Conservation (phyloP, 2,888 invertebrate species). For the Parnassius orleans region DNA sequence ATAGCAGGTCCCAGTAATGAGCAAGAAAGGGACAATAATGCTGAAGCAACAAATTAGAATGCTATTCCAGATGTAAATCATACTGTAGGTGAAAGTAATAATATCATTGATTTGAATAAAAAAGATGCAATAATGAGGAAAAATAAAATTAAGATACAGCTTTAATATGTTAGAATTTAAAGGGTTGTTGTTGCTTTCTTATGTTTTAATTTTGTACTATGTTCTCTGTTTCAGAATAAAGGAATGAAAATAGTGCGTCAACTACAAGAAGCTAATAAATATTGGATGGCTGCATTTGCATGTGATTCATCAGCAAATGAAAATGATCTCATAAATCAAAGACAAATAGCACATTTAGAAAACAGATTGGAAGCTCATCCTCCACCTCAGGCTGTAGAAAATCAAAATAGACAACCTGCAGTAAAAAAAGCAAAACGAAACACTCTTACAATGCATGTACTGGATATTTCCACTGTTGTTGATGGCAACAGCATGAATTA, state of each 20-base stretch:
- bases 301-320: conserved; percentile 65
- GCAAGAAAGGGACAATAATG: conserved; percentile 36
- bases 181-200: conserved; percentile 7
- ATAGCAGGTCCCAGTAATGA: conserved; percentile 73
- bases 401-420: conserved; percentile 62
- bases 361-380: conserved; percentile 61
- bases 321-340: conserved; percentile 74
- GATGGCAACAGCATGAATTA: conserved; percentile 83
- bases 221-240: conserved; percentile 63
- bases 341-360: conserved; percentile 70
- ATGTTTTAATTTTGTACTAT: not conserved
- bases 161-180: conserved; percentile 9
- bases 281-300: conserved; percentile 78
- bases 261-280: conserved; percentile 74
- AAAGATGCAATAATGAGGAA: conserved; percentile 61
- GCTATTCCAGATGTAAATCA: conserved; percentile 39
- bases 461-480: conserved; percentile 89
- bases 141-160: conserved; percentile 61
- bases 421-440: conserved; percentile 83
- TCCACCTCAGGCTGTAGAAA: conserved; percentile 46
- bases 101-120: conserved; percentile 49
- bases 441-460: conserved; percentile 90
- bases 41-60: conserved; percentile 43
- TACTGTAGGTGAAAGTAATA: conserved; percentile 44
- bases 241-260: conserved; percentile 73